Evolutionary conservation across 2,888 invertebrate genomes (phyloP).

Genomic region (Idaea dimidiata): DNA sequence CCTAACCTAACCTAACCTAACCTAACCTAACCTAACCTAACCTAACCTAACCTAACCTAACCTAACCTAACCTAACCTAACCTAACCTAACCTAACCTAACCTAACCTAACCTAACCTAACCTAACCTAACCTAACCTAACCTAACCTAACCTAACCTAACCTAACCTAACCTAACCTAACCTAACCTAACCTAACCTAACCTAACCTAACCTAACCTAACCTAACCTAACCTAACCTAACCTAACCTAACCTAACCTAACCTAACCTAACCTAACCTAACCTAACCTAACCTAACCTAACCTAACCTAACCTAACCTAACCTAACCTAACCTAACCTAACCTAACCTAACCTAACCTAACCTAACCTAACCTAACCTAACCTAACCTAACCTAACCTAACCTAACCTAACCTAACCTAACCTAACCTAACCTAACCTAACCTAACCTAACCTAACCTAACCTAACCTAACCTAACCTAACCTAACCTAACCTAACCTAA

Average conservation of each 20-base stretch:
- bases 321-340: conserved; percentile 15
- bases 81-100: conserved; percentile 20
- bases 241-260: conserved; percentile 17
- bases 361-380: conserved; percentile 22
- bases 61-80: conserved; percentile 22
- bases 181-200: conserved; percentile 22
- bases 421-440: conserved; percentile 22
- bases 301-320: conserved; percentile 2
- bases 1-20: conserved; percentile 25
- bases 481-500: conserved; percentile 25
- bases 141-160: conserved; percentile 26
- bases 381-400: too few relatives aligned
- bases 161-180: conserved; percentile 29
- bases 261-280: conserved; percentile 16
- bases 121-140: conserved; percentile 26
- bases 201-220: conserved; percentile 20
- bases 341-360: conserved; percentile 28
- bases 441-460: conserved; percentile 15
- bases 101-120: conserved; percentile 19
- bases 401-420: conserved; percentile 31
- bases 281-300: conserved; percentile 16
- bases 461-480: conserved; percentile 26
- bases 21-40: conserved; percentile 24
- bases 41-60: conserved; percentile 24
- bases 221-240: conserved; percentile 21